Base-by-base conservation (phyloP, 1,140 invertebrate species). In the Wiebesia pumilae region DNA sequence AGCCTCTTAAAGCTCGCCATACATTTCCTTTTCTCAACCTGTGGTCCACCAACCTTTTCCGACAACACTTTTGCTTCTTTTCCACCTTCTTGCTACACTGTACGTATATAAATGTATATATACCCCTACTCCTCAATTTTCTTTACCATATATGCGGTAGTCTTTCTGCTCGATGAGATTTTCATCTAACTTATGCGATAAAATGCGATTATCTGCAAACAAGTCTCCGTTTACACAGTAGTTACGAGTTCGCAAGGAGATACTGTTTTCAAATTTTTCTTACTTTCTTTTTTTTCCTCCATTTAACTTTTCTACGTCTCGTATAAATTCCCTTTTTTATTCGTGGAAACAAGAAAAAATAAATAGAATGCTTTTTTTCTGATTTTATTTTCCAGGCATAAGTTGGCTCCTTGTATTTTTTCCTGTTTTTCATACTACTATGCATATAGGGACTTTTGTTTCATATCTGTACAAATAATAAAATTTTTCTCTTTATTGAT, bases 101-200 rank as follows among this genome's bases (percentile, higher is more conserved):
- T n/a, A 43, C 47, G 7, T 33, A 43, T 65, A 9, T 47, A 40
- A 3, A 30, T 24, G 24, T 69, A 38, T 33, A 12, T 43, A 21
- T 43, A n/a, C 38, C 24, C 40, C 7, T 14, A 51, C 0, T 24
- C 7, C 24, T 47, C 40, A 0, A 33, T 35, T 73, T 51, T 62
- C 51, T 40, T 54, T 40, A n/a, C 0, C 77, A 4, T 30, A 19
- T 30, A 38, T 35, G 24, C 54, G 47, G 2, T 2, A 0, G 21
- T 43, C 75, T 51, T 89, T 86, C 40, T 51, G 4, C 58, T 43
- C 27, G 47, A 67, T 67, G 75, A 87, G 86, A 88, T 88, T 89
- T 87, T 89, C 89, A 90, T 90, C 86, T 87, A 89, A 88, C 87
- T 90, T 90, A 80, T 67, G 58, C 81, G 81, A 83, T 88, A 89